phyloP scores from a whole-genome alignment of 2,888 invertebrate species.

The Sminthurides aquaticus region DNA sequence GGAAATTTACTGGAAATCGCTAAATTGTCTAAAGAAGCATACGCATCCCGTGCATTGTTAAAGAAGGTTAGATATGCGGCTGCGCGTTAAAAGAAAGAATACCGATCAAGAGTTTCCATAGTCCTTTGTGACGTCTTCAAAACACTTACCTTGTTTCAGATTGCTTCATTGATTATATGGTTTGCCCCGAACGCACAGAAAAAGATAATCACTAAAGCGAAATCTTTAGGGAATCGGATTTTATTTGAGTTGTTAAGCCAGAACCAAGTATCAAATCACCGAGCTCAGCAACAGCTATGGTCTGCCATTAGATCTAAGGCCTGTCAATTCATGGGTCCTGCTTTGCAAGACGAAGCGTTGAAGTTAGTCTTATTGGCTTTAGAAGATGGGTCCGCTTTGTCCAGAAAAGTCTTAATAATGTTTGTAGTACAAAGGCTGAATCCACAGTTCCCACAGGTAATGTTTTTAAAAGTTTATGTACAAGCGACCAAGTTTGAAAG shows the following conservation, averaged over 20 bases:
- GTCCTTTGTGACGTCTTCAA: too few relatives aligned
- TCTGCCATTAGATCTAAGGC: slow-evolving; percentile 29
- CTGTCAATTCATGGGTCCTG: slow-evolving; percentile 48
- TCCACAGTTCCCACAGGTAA: slow-evolving; percentile 77
- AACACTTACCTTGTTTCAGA: too few relatives aligned
- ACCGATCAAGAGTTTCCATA: too few relatives aligned
- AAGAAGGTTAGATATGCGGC: slow-evolving; percentile 27
- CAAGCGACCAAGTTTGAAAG: not conserved
- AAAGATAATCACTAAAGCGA: slow-evolving; percentile 11
- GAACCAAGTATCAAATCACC: slow-evolving; percentile 20
- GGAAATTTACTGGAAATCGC: slow-evolving; percentile 26
- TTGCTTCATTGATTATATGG: slow-evolving; percentile 12
- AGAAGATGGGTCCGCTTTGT: slow-evolving; percentile 89
- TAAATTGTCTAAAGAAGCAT: slow-evolving; percentile 23
- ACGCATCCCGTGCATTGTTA: slow-evolving; percentile 31
- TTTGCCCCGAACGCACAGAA: slow-evolving; percentile 4
- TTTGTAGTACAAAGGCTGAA: slow-evolving; percentile 95
- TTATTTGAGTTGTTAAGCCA: slow-evolving; percentile 14
- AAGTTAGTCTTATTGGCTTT: slow-evolving; percentile 85
- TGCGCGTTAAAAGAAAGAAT: not conserved
- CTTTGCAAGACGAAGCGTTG: slow-evolving; percentile 98
- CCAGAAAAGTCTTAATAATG: slow-evolving; percentile 91
- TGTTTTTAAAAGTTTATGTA: not conserved
- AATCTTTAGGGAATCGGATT: slow-evolving; percentile 16
- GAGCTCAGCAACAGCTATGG: slow-evolving; percentile 41